Percentiles rank a stretch among this genome's conserved stretches.
These are phyloP conservation scores for Lycodopsis pacificus DNA, from an alignment of 2,797 vertebrate genomes.

Conservation along the genomic window DNA sequence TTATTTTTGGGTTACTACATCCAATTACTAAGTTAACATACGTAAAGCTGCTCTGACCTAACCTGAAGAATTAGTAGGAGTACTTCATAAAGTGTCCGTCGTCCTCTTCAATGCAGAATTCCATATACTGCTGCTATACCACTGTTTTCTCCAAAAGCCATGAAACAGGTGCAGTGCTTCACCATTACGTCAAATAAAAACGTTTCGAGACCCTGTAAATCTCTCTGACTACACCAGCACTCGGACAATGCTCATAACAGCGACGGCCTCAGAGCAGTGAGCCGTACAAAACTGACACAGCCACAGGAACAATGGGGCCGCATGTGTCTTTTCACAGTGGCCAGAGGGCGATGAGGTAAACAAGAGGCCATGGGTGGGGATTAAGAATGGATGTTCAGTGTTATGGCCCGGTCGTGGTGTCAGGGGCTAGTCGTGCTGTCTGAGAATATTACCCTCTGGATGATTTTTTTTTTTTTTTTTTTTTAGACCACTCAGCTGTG, in stretches of 20 bases:
- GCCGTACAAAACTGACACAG: constrained; percentile 55
- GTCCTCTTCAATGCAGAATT: constrained; percentile 22
- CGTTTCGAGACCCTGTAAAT: constrained; percentile 53
- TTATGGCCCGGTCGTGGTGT: constrained; percentile 53
- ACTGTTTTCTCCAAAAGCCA: constrained; percentile 9
- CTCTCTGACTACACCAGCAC: constrained; percentile 39
- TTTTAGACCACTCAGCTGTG: constrained; percentile 45
- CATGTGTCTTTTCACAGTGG: constrained; percentile 63
- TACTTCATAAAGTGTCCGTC: constrained; percentile 15
- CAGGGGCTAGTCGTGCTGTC: constrained; percentile 62
- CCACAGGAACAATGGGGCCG: constrained; percentile 54
- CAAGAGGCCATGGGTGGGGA: constrained; percentile 69
- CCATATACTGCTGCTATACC: background rate
- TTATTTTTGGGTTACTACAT: background rate
- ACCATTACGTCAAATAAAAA: constrained; percentile 18
- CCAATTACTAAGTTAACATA: background rate
- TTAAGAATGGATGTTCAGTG: constrained; percentile 64
- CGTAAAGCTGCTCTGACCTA: background rate
- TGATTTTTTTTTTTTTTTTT: constrained; percentile 48
- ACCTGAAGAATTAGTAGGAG: background rate
- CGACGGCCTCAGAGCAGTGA: constrained; percentile 47
- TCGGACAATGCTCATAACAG: constrained; percentile 60
- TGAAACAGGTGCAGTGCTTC: constrained; percentile 35
- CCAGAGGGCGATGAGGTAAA: constrained; percentile 66
- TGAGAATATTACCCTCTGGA: constrained; percentile 72